phyloP scores from a whole-genome alignment of 2,797 vertebrate species.

The Vespertilio murinus region DNA sequence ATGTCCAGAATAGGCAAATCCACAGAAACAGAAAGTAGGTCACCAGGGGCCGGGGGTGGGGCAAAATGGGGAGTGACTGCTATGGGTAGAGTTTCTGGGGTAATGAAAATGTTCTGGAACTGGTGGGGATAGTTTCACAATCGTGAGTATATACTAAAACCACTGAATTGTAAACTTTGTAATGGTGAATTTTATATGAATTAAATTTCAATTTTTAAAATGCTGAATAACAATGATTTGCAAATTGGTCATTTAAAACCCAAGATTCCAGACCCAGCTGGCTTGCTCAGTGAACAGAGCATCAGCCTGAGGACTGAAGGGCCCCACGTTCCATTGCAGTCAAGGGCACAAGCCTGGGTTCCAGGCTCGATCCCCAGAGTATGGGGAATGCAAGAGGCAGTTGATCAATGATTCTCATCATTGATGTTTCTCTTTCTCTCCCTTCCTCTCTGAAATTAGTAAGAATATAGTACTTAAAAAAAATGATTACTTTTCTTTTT shows the following conservation, averaged over 20 bases:
- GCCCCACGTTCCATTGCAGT: no score
- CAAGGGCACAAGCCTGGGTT: no score
- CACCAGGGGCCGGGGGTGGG: neutral
- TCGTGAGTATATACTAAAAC: neutral
- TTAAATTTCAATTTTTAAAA: constrained; percentile 28
- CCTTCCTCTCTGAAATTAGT: no score
- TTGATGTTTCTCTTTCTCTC: no score
- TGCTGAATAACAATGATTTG: neutral
- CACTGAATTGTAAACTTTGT: neutral
- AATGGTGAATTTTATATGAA: neutral
- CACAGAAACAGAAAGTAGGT: neutral
- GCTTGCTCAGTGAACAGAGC: no score
- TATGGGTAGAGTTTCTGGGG: neutral
- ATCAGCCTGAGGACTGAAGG: no score
- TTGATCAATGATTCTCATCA: no score
- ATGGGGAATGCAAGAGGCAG: no score
- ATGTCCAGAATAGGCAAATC: constrained; percentile 3
- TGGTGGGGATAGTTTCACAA: neutral
- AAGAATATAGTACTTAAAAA: neutral
- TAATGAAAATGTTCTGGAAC: neutral
- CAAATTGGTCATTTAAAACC: constrained; percentile 21
- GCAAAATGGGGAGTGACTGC: neutral
- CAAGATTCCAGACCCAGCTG: neutral
- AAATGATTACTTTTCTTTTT: constrained; percentile 13
- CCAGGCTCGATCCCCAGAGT: no score